Base-by-base conservation (phyloP, 2,888 invertebrate genomes). In the Agriopis leucophaearia region DNA sequence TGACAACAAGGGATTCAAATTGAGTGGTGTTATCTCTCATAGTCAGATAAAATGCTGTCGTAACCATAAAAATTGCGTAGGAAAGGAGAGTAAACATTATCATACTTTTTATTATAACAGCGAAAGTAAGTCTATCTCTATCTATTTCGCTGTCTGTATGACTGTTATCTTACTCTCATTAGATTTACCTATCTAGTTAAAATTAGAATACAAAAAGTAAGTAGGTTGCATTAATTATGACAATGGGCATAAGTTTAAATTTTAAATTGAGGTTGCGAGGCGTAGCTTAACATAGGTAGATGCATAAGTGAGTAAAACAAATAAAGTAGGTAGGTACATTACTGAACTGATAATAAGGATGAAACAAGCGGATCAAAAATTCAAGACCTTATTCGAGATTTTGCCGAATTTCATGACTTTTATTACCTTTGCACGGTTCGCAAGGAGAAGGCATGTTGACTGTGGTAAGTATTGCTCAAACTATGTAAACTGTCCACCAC, bases 401-500 rank as follows among this genome's bases (percentile, higher is more conserved):
- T 16, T 16, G 52, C 8, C 3, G 4, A 52, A 10, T 36, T 36
- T 16, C 8, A 59, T 8, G 44, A 38, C 18, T 44, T 42, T 3
- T 48, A 87, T 88, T 88, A 95, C 95, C 95, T 94, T 95, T 95
- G 84, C 95, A 95, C 66, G 94, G 90, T 83, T 95, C 95, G 82
- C 94, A 95, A 51, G 95, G 95, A 66, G 94, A 87, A 78, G 95
- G 95, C 95, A 95, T 75, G 70, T 69, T 69, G 64, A 60, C 55
- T 64, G 64, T 15, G 52, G 36, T 64, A 40, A 56, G 18, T 45
- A 9, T 47, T 38, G 13, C n/a, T 16, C 10, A 18, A 51, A 69
- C 68, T 69, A 52, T 60, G 50, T 12, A 35, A n/a, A 40, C 9
- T 40, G 56, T 15, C 40, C 36, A 16, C 15, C 16, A 57, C 27